Evolutionary conservation across 2,113 vertebrate genomes (phyloP), one percentile per base, ranked within the genome.

Genomic region (Nansenia antarctica): DNA sequence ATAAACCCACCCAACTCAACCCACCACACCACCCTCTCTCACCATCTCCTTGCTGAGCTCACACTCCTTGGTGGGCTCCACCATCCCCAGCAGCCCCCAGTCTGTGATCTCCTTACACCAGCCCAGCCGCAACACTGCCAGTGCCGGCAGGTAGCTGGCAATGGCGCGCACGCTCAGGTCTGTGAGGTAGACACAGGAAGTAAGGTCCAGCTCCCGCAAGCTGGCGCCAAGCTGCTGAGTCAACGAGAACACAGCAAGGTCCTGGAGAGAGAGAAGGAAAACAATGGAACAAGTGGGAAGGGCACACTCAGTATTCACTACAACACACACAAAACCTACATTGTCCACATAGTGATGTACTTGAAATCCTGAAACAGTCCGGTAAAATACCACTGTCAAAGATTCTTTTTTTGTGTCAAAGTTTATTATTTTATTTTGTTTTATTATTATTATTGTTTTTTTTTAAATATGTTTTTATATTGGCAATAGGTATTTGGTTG

Each of bases 41-140:
- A 93, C 90, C 86, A 5, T 74, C 37, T 89, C 76, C 11, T 71
- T 58, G 9, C 71, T 66, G 0, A 63, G 65, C 0, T 88, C 75
- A 14, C 73, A 65, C 15, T 77, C 70, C 60, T 78, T 62, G 2
- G 59, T 74, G 74, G 87, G 86, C 42, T 92, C 80, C 79, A 73
- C 76, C 59, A 93, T 82, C 1, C 94, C 94, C 63, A 94, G 85
- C 71, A 95, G 86, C 2, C 94, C 94, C 92, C 92, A 93, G 72
- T 96, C 95, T 0, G 79, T 85, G 63, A 95, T 87, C 67, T 95
- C 86, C 59, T 92, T 94, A 72, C 95, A 95, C 90, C 90, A 93
- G 49, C 90, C 91, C 2, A 96, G 87, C 18, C 88, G 85, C 67
- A 95, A 86, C 14, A 94, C 86, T 1, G 79, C 85, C 80, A 95